Conservation (phyloP, 2,888 invertebrate genomes). For the Cordylochernes scorpioides region DNA sequence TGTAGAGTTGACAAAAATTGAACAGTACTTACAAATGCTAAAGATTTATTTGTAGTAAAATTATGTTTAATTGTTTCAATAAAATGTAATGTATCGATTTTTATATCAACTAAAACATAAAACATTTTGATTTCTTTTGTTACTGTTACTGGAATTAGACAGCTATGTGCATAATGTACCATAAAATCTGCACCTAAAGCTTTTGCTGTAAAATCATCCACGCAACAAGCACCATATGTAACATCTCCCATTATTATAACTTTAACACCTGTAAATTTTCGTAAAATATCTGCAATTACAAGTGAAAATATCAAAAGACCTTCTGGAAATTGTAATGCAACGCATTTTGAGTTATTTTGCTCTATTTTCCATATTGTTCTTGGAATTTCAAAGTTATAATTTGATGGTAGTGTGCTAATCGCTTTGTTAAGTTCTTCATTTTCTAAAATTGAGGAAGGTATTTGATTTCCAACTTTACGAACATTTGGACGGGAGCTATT, state of each 20-base stretch:
- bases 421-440: conserved; percentile 43
- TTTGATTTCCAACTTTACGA: conserved; percentile 33
- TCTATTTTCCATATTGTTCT: conserved; percentile 91
- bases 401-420: conserved; percentile 48
- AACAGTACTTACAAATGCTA: no score
- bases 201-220: conserved; percentile 80
- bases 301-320: no score
- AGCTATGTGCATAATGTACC: conserved; percentile 94
- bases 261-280: conserved; percentile 57
- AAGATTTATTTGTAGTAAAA: no score
- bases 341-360: conserved; percentile 50
- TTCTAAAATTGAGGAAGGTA: conserved; percentile 48
- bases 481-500: no score
- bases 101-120: conserved; percentile 98
- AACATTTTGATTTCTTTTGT: conserved; percentile 42
- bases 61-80: no score
- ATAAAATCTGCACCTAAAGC: conserved; percentile 66
- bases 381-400: conserved; percentile 92
- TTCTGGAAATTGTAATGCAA: no score
- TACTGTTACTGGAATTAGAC: conserved; percentile 65
- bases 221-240: conserved; percentile 95
- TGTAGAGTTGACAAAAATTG: no score
- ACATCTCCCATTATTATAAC: conserved; percentile 95
- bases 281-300: no score
- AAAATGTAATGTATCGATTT: conserved; percentile 75